Base-by-base conservation (phyloP, 2,113 vertebrate species). In the Vidua macroura region DNA sequence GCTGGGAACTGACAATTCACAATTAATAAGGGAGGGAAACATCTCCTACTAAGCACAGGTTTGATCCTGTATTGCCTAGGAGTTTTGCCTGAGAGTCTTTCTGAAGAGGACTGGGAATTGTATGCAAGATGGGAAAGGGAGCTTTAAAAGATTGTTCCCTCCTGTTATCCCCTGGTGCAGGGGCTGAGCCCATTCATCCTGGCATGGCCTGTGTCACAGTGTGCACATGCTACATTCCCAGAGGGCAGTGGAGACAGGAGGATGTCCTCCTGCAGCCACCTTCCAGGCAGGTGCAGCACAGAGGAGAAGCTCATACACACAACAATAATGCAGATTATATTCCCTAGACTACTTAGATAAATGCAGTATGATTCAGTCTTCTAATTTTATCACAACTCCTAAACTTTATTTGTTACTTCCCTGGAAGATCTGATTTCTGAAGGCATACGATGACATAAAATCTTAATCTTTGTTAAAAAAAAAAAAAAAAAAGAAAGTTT, bases 1-100 rank as follows among this genome's bases (percentile, higher is more conserved):
- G 86, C 80, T 94, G 95, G 80, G 91, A 96, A 91, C 90, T 24
- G 41, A 91, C 49, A 83, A 70, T 89, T 83, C 41, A 59, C 69
- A 52, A 87, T 64, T 83, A 95, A 83, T 75, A 80, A 72, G 53
- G 76, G 90, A 87, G 53, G 67, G 85, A 94, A 94, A 53, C 0
- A 0, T 56, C 70, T 92, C n/a, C 88, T 91, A 27, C 67, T 74
- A 94, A 90, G 66, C 27, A 77, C 72, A 88, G 85, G 64, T 92
- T 86, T 89, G 77, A 93, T 94, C 51, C 80, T 62, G 18, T n/a
- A 37, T 44, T 86, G 64, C 90, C 79, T 33, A 60, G 51, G 64
- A 91, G 48, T 90, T 95, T 80, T 88, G 68, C 92, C 93, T 83
- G 64, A 44, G 64, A 59, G 83, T 31, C 56, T 64, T 86, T 77